Evolutionary conservation across 92 coral and sea anemone species (phyloP), one percentile per base, ranked within the genome.

Genomic region (Plumapathes pennacea): DNA sequence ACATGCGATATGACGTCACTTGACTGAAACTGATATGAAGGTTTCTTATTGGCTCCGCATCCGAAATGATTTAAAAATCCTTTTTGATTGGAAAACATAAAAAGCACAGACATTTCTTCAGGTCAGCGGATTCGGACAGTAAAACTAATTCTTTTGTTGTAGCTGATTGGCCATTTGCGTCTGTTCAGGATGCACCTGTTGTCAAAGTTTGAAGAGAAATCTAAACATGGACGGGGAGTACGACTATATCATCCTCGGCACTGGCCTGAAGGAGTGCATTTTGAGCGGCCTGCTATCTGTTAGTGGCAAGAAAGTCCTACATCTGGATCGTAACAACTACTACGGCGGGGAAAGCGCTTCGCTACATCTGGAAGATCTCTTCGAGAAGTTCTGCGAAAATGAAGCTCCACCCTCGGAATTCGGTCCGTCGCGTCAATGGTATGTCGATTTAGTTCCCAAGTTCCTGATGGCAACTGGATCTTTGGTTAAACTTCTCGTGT

Each of bases 241-340:
- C 55, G 97, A 90, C 70, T 88, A 68, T 30, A 80, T 90, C 43
- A 81, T 90, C 34, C 78, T 90, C 7, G 97, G 97, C 28, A 90
- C 97, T 45, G 97, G 97, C n/a, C 84, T 90, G 10, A 90, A 90
- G 75, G 97, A 90, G 54, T 90, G 97, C 49, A 77, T 90, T 46
- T 50, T 90, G 61, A 90, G 97, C 31, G 96, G 97, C 15, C 59
- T 90, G 58, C 31, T 90, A 70, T 84, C 97, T 4, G 76, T 86
- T 4, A 75, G 72, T n/a, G 89, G 91, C 4, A 83, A 83, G 51
- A 90, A 83, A 67, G 73, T 90, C 19, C 79, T 90, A 0, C 97
- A 90, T 43, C 58, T 87, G 60, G 97, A 90, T 52, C 83, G 96
- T 2, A 84, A 86, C 46, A 69, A 75, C 29, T 90, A 82, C 54